Evolutionary conservation across 2,888 invertebrate species (phyloP).

Genomic region (Drosophila histrio): DNA sequence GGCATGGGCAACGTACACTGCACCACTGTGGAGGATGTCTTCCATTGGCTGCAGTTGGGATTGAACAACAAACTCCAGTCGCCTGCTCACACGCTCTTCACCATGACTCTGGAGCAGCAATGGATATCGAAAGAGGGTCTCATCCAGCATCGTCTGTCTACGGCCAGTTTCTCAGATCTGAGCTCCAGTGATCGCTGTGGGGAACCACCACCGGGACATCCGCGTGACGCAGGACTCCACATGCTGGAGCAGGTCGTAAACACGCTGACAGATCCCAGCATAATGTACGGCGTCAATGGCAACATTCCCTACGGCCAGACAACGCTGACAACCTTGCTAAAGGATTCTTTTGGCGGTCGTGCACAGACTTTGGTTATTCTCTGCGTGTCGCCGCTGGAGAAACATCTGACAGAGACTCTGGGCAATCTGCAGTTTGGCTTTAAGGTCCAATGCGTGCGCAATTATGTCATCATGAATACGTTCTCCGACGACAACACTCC

Average conservation of each 20-base stretch:
- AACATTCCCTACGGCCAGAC: conserved; percentile 86
- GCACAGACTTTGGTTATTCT: conserved; percentile 90
- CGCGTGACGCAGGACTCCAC: conserved; percentile 87
- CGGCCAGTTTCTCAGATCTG: conserved; percentile 90
- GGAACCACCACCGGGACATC: conserved; percentile 84
- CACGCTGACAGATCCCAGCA: conserved; percentile 85
- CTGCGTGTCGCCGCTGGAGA: conserved; percentile 89
- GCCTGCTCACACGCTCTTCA: conserved; percentile 87
- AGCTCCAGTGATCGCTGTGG: conserved; percentile 86
- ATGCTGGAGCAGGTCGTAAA: conserved; percentile 88
- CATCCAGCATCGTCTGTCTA: conserved; percentile 89
- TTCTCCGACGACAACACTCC: conserved; percentile 88
- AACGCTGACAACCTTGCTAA: conserved; percentile 88
- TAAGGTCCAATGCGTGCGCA: conserved; percentile 88
- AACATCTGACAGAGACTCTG: conserved; percentile 88
- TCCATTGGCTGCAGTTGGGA: conserved; percentile 89
- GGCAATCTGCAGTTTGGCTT: conserved; percentile 88
- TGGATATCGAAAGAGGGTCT: conserved; percentile 89
- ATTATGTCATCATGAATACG: conserved; percentile 89
- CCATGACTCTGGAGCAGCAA: conserved; percentile 90
- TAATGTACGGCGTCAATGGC: conserved; percentile 81
- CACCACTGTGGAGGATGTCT: conserved; percentile 87
- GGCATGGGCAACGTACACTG: conserved; percentile 86
- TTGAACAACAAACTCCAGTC: conserved; percentile 84
- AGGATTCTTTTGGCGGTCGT: conserved; percentile 91